Base-by-base conservation (phyloP, 2,888 invertebrate genomes). In the Drosophila emarginata region DNA sequence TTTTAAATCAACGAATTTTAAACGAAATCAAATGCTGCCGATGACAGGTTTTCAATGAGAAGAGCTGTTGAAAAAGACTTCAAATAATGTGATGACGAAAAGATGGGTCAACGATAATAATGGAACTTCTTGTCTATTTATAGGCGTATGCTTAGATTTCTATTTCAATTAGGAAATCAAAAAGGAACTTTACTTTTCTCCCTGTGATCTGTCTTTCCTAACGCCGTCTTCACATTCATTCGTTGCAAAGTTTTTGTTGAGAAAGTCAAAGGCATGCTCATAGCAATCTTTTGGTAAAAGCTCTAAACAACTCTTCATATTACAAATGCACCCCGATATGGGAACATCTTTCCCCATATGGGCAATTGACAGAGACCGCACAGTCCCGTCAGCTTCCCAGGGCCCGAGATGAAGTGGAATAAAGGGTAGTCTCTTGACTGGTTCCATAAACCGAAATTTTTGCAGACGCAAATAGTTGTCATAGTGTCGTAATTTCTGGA, bases 401-500 rank as follows among this genome's bases (percentile, higher is more conserved):
- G 14, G 12, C 2, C 12, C 36, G 18, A 36, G 54, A 21, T 5
- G 1, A 5, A 45, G 45, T 1, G 54, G 36, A 12, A 5, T 18
- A 2, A 12, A 54, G 0, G 2, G 6, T 12, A 3, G 2, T 4
- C 1, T 1, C 9, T 12, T 32, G 18, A 4, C 18, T 18, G 12
- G 6, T 12, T 32, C 11, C 12, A 12, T 15, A 32, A 12, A 5
- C 15, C 36, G 54, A 12, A 54, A 36, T 54, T 18, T 32, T 12
- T 36, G 32, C 18, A 54, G 1, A 54, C 28, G 26, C 11, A 36
- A 54, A 36, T 54, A 36, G 36, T 18, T 54, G 7, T 54, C 26
- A 32, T 18, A 54, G 1, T 54, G 54, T n/a, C 54, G 54, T 36
- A 54, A 12, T 36, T 54, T 18, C 36, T 18, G 54, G 6, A 54